These are phyloP conservation scores for Micoletzkya japonica DNA, from an alignment of 2,888 invertebrate species.

Conservation along the genomic window DNA sequence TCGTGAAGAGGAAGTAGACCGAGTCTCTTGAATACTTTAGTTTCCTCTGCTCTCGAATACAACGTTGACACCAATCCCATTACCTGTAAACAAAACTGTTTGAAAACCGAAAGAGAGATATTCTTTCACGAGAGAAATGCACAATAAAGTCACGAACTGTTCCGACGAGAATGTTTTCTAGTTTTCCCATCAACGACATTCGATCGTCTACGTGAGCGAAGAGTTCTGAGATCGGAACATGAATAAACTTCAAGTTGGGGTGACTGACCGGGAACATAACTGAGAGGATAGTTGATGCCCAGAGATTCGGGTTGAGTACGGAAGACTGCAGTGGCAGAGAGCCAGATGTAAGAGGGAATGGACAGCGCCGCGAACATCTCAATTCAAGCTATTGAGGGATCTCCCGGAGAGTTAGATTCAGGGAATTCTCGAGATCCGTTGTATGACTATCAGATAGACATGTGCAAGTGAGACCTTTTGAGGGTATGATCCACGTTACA, in stretches of 20 bases:
- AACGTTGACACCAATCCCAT: constrained; percentile 16
- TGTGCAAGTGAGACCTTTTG: too few relatives aligned
- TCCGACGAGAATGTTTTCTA: constrained; percentile 35
- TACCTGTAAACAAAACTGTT: not conserved
- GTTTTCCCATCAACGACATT: constrained; percentile 38
- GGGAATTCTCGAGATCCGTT: not conserved
- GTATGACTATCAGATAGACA: too few relatives aligned
- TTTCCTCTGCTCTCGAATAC: constrained; percentile 23
- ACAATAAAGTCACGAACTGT: constrained; percentile 28
- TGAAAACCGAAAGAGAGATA: not conserved
- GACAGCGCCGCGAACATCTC: constrained; percentile 22
- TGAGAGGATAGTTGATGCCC: constrained; percentile 52
- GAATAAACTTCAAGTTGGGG: not conserved
- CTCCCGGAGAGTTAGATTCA: not conserved
- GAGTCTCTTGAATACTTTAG: constrained; percentile 19
- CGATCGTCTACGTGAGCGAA: constrained; percentile 50
- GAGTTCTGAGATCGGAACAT: constrained; percentile 39
- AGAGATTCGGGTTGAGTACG: constrained; percentile 46
- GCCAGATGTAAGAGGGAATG: constrained; percentile 39
- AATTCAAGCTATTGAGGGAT: not conserved
- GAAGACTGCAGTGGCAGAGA: constrained; percentile 54
- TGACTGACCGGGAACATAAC: constrained; percentile 55
- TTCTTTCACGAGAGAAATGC: not conserved
- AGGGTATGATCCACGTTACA: too few relatives aligned
- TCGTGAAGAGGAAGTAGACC: not conserved